phyloP scores from a whole-genome alignment of 2,113 vertebrate species.

The Crotalus viridis region DNA sequence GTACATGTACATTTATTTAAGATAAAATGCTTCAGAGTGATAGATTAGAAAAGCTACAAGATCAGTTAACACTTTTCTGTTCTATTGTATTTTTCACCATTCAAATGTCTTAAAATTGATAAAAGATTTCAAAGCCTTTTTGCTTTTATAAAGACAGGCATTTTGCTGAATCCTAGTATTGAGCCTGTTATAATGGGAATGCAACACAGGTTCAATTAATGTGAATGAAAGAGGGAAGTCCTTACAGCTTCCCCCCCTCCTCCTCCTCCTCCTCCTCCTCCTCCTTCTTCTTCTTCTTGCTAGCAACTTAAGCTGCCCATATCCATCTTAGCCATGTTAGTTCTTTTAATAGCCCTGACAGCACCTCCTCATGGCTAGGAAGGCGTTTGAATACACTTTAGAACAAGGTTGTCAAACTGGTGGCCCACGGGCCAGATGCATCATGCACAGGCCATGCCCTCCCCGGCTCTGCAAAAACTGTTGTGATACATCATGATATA shows the following conservation, averaged over 20 bases:
- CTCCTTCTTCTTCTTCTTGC: too few species aligned
- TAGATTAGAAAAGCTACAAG: neutral
- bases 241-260: too few species aligned
- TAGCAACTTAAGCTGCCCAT: neutral
- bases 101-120: neutral
- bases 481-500: too few species aligned
- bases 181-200: neutral
- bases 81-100: neutral
- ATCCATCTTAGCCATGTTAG: neutral
- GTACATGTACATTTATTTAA: neutral
- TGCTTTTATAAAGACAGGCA: neutral
- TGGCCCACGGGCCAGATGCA: too few species aligned
- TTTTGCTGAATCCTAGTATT: neutral
- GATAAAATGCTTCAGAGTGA: neutral
- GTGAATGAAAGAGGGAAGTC: neutral
- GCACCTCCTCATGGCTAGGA: neutral
- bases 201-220: neutral
- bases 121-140: neutral
- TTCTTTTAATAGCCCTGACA: neutral
- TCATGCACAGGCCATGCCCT: too few species aligned
- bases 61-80: neutral
- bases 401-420: neutral
- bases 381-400: neutral
- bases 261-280: too few species aligned
- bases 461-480: too few species aligned